Evolutionary conservation across 2,797 vertebrate genomes (phyloP).

Genomic region (Adelosebastes latens): DNA sequence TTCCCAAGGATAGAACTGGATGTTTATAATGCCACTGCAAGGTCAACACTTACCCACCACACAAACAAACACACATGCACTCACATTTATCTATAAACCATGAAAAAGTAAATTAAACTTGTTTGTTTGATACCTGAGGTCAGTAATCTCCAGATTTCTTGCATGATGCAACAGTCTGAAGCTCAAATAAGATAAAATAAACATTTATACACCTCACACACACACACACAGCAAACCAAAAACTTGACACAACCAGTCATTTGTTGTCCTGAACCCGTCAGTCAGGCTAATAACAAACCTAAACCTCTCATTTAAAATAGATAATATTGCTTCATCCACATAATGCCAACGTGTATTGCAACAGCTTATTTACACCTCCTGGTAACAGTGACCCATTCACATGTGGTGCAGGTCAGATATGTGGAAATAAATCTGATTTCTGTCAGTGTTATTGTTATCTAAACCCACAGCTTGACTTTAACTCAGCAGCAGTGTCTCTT

Average conservation of each 20-base stretch:
- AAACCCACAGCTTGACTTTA: background rate
- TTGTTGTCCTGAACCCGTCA: background rate
- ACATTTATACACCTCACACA: background rate
- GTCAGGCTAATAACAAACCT: background rate
- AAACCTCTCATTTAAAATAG: background rate
- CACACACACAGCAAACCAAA: background rate
- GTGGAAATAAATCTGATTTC: background rate
- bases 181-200: background rate
- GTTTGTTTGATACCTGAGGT: slow-evolving; percentile 35
- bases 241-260: background rate
- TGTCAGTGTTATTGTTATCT: background rate
- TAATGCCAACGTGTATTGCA: background rate
- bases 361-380: background rate
- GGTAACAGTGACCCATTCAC: background rate
- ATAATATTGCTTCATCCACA: background rate
- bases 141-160: slow-evolving; percentile 5
- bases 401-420: background rate
- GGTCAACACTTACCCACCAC: background rate
- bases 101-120: background rate
- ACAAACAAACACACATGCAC: background rate
- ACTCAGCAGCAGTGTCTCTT: background rate
- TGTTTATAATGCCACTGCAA: background rate
- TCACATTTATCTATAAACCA: background rate
- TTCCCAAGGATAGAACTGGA: background rate
- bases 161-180: slow-evolving; percentile 8